Conservation (phyloP, 2,113 vertebrate species). For the Hippoglossus stenolepis region DNA sequence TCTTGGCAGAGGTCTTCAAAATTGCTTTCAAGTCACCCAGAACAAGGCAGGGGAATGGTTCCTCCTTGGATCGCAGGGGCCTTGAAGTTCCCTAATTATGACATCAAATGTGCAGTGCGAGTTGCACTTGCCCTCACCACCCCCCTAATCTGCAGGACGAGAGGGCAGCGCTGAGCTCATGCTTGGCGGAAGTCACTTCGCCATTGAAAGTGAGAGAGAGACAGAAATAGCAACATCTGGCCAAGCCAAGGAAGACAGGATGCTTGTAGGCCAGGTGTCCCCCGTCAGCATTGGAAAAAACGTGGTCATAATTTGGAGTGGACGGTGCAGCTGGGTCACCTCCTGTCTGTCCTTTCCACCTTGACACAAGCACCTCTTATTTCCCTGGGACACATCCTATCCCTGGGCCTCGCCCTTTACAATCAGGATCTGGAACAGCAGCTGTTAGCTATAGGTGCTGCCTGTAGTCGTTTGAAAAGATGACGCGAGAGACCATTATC, state of each 20-base stretch:
- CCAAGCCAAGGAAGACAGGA: conserved; percentile 68
- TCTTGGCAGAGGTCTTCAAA: conserved; percentile 54
- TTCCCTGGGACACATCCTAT: conserved; percentile 65
- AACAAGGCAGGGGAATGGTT: conserved; percentile 53
- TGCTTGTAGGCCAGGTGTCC: conserved; percentile 71
- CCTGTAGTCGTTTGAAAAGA: conserved; percentile 33
- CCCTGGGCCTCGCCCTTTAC: conserved; percentile 39
- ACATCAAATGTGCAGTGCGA: conserved; percentile 59
- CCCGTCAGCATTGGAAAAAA: conserved; percentile 61
- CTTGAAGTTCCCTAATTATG: conserved; percentile 65
- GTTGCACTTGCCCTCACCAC: conserved; percentile 25
- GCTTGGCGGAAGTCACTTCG: conserved; percentile 66
- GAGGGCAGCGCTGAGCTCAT: conserved; percentile 67
- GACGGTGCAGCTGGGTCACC: conserved; percentile 23
- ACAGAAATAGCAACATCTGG: conserved; percentile 69
- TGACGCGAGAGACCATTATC: conserved; percentile 41
- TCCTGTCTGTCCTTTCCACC: conserved; percentile 42
- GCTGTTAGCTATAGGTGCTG: conserved; percentile 55
- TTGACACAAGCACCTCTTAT: conserved; percentile 53
- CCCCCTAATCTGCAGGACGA: conserved; percentile 44
- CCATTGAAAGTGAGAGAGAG: conserved; percentile 44
- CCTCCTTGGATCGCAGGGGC: conserved; percentile 29
- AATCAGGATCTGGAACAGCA: conserved; percentile 61
- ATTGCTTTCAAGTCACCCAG: conserved; percentile 70
- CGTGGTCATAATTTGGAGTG: conserved; percentile 33